Evolutionary conservation across 92 coral and sea anemone genomes (phyloP).

Genomic region (Epizoanthus scotinus): DNA sequence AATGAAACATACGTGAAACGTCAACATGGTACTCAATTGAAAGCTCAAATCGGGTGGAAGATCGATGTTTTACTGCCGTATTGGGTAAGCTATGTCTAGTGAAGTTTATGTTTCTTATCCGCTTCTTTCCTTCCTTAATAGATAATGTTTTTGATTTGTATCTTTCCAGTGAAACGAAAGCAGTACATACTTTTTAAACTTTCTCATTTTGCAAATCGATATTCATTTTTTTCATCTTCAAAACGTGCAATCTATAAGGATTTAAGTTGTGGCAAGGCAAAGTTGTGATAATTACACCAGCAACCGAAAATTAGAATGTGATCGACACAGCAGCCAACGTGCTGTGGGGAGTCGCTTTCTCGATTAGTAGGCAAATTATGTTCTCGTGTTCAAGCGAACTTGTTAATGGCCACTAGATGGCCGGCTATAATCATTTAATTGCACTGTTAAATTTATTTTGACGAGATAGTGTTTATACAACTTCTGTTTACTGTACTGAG

Average conservation of each 20-base stretch:
- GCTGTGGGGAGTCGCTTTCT: background rate
- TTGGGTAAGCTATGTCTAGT: background rate
- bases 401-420: constrained; percentile 3
- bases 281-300: too few relatives aligned
- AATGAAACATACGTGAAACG: too few relatives aligned
- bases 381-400: background rate
- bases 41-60: background rate
- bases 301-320: background rate
- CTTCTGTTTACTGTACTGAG: constrained; percentile 30
- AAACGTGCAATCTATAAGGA: background rate
- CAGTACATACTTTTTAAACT: background rate
- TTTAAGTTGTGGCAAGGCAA: background rate
- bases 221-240: background rate
- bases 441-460: constrained; percentile 25
- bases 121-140: background rate
- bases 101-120: constrained; percentile 11
- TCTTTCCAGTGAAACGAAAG: background rate
- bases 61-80: too few relatives aligned
- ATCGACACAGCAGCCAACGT: background rate
- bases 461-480: constrained; percentile 41
- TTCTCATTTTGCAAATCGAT: background rate
- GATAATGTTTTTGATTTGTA: constrained; percentile 26
- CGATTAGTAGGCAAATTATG: background rate
- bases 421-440: background rate
- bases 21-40: background rate